Percentiles rank a stretch among this genome's conserved stretches.
Conservation (phyloP, 2,888 invertebrate species). For the Deilephila porcellus region DNA sequence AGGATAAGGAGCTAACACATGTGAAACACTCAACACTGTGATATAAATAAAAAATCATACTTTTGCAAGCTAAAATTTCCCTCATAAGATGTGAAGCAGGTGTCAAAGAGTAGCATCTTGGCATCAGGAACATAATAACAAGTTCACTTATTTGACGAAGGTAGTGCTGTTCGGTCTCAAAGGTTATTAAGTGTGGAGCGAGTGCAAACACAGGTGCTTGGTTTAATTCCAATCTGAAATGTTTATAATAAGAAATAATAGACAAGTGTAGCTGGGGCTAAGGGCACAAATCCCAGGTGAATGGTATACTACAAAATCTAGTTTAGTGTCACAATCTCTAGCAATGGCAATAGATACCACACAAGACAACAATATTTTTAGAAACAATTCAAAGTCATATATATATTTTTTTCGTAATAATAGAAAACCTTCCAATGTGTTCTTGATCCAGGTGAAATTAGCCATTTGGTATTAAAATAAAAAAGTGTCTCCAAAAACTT, state of each 20-base stretch:
- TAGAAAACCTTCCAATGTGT: no score
- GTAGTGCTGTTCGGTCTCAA: constrained; percentile 91
- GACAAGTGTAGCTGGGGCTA: neutral
- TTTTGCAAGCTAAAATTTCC: constrained; percentile 93
- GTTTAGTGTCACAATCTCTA: neutral
- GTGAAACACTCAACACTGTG: neutral
- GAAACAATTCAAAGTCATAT: no score
- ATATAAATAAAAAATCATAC: constrained; percentile 74
- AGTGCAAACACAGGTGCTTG: constrained; percentile 89
- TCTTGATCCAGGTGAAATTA: no score
- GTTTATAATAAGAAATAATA: neutral
- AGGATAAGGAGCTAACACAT: no score
- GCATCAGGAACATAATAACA: constrained; percentile 91
- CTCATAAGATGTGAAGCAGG: constrained; percentile 92
- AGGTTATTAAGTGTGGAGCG: constrained; percentile 89
- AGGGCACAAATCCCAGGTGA: neutral
- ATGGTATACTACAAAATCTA: neutral
- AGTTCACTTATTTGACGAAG: constrained; percentile 93
- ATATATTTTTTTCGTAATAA: no score
- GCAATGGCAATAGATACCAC: neutral
- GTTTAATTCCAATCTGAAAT: constrained; percentile 85
- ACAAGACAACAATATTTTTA: neutral
- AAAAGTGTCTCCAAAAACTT: no score
- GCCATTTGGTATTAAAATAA: no score
- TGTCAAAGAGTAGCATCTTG: constrained; percentile 91